Percentiles rank a stretch among this genome's conserved stretches.
Evolutionary conservation across 2,888 invertebrate species (phyloP).

Genomic region (Acleris holmiana): DNA sequence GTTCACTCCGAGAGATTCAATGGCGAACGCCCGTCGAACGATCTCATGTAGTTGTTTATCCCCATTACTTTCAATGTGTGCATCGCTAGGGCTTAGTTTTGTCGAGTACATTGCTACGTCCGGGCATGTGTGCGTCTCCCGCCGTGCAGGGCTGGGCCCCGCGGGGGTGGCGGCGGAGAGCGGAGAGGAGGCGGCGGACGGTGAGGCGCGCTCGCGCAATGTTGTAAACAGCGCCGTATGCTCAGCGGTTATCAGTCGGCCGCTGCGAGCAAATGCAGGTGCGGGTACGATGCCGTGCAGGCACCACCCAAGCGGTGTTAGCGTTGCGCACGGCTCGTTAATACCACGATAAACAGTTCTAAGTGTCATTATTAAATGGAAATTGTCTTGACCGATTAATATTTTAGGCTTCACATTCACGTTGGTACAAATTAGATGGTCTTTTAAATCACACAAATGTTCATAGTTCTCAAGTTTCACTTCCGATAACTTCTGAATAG

Average conservation of each 20-base stretch:
- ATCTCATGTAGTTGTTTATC: not conserved
- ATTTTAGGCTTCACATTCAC: not conserved
- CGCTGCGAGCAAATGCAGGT: not conserved
- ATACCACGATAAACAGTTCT: not conserved
- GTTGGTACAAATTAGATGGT: not conserved
- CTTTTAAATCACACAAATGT: not conserved
- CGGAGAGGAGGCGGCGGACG: not conserved
- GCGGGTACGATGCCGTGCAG: conserved; percentile 1
- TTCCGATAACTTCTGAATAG: not conserved
- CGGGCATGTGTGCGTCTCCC: not conserved
- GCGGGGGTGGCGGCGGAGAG: not conserved
- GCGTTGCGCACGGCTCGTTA: not conserved
- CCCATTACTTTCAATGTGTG: not conserved
- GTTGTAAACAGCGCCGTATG: not conserved
- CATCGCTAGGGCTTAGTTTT: too few species aligned
- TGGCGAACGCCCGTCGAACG: not conserved
- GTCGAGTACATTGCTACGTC: not conserved
- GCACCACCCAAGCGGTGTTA: not conserved
- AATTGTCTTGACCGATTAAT: not conserved
- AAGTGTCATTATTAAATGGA: not conserved
- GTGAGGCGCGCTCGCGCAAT: not conserved
- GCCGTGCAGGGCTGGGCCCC: not conserved
- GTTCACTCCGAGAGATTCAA: not conserved
- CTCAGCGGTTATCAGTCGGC: not conserved
- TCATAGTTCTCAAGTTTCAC: not conserved